Base-by-base conservation (phyloP, 1,140 invertebrate species). In the Saccostrea echinata region DNA sequence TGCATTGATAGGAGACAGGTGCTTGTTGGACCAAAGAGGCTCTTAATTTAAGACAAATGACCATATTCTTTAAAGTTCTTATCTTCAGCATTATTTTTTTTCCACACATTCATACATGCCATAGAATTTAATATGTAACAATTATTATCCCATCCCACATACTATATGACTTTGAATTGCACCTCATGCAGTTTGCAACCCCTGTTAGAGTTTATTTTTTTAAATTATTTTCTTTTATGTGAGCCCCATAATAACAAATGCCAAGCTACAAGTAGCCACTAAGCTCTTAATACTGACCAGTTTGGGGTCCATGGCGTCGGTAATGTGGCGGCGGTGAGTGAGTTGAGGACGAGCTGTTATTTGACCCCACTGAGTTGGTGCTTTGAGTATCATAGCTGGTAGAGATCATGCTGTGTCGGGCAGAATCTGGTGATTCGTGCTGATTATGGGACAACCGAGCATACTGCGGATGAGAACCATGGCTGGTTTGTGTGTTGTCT, bases 371-470 rank as follows among this genome's bases (percentile, higher is more conserved):
- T 3, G 86, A 88, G 51, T 84, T 86, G 52, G 96, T 96, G 89
- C 96, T 96, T 92, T 96, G 96, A 92, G 96, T 96, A 95, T 97
- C 97, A 92, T 96, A 96, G 93, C 97, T 97, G 64, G 97, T 97
- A 87, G 97, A 97, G 94, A 97, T 91, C 61, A 91, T 90, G 64
- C 91, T 92, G 80, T 89, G 90, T 84, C 93, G 97, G 92, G 97
- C 97, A 92, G 97, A 98, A 95, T 98, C 96, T 0, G 68, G 68
- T 18, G 94, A 95, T 84, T 95, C 95, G 84, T 93, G 92, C 76
- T 91, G 90, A 21, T 87, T 57, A 24, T 57, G 52, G 53, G 68
- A 76, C 68, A 76, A 18, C 68, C 68, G 68, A 30, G 68, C 68
- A 16, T 76, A 76, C 68, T 76, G 68, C 13, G 68, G 68, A 8